Percentiles rank a stretch among this genome's conserved stretches.
Conservation (phyloP, 2,113 vertebrate genomes). For the Brachirus orientalis region DNA sequence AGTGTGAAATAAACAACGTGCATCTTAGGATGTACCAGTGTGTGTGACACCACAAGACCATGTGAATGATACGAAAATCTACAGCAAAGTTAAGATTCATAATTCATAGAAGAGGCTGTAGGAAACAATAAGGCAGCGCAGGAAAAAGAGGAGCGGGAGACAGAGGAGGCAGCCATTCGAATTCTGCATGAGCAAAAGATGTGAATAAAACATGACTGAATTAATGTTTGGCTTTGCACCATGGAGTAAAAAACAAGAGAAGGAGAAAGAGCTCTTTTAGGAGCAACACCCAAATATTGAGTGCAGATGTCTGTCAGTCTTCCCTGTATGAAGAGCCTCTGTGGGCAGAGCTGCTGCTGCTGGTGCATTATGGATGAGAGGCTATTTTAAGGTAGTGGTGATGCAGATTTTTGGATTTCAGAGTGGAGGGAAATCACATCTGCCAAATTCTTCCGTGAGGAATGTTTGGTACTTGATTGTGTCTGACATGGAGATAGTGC, state of each 20-base stretch:
- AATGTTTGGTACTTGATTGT: slow-evolving; percentile 40
- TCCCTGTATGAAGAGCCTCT: slow-evolving; percentile 70
- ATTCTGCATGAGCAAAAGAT: slow-evolving; percentile 70
- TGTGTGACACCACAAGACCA: slow-evolving; percentile 22
- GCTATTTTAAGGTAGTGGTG: slow-evolving; percentile 74
- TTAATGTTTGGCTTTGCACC: slow-evolving; percentile 52
- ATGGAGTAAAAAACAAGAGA: slow-evolving; percentile 39
- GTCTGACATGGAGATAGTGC: slow-evolving; percentile 51
- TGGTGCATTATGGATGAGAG: slow-evolving; percentile 81
- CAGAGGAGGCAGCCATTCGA: slow-evolving; percentile 42
- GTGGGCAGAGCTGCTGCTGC: slow-evolving; percentile 68
- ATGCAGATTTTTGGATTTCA: slow-evolving; percentile 74
- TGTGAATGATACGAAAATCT: slow-evolving; percentile 51
- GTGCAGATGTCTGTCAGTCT: slow-evolving; percentile 75
- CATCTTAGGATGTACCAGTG: slow-evolving; percentile 8
- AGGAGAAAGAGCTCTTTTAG: slow-evolving; percentile 31
- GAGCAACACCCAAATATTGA: slow-evolving; percentile 71
- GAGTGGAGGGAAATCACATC: slow-evolving; percentile 67
- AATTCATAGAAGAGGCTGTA: slow-evolving; percentile 72
- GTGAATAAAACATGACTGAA: slow-evolving; percentile 82
- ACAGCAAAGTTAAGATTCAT: slow-evolving; percentile 70
- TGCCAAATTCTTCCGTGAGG: slow-evolving; percentile 60
- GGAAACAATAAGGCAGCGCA: slow-evolving; percentile 61
- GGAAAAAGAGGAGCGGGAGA: slow-evolving; percentile 21
- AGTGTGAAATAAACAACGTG: slow-evolving; percentile 13